Base-by-base conservation (phyloP, 2,797 vertebrate genomes). In the Trachops cirrhosus region DNA sequence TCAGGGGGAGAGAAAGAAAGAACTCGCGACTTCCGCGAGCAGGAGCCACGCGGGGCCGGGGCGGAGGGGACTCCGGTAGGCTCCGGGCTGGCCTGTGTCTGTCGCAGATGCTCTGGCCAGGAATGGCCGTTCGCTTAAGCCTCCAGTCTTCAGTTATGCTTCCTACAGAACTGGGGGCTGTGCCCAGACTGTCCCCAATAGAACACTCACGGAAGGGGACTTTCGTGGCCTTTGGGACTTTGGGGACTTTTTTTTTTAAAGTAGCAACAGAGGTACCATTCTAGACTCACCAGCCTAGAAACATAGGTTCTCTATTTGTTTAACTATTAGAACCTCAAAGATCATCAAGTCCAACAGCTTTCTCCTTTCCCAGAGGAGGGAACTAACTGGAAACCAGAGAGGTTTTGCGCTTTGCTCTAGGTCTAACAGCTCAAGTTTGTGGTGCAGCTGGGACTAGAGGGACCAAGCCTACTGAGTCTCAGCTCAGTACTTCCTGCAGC, bases 401-500 rank as follows among this genome's bases (percentile, higher is more conserved):
- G 78, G 46, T 29, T 41, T 90, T 67, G 59, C 1, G 0, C 70
- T 70, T 70, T 41, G 41, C 44, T 90, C 78, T 37, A 39, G 86
- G 70, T 86, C 48, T 78, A 46, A 73, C 9, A 68, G 95, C 71
- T 96, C 52, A 44, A 91, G 59, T 74, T 41, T 68, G 24, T 50
- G 34, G 92, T 37, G 18, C 14, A 1, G 5, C 57, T 73, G 82
- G 52, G 50, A 59, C 62, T 9, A 34, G n/a, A 71, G 9, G 74
- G 71, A 37, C 86, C 21, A 18, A 41, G 74, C 26, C 70, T 86
- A 18, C 3, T 11, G 50, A 54, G 62, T 29, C 50, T 50, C n/a
- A 48, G 79, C 52, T 41, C 88, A n/a, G 70, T 48, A 34, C 54
- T 94, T 90, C 94, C 64, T 85, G 80, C 18, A 68, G 70, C 89